Conservation (phyloP, 2,888 invertebrate genomes). For the Falcaria lacertinaria region DNA sequence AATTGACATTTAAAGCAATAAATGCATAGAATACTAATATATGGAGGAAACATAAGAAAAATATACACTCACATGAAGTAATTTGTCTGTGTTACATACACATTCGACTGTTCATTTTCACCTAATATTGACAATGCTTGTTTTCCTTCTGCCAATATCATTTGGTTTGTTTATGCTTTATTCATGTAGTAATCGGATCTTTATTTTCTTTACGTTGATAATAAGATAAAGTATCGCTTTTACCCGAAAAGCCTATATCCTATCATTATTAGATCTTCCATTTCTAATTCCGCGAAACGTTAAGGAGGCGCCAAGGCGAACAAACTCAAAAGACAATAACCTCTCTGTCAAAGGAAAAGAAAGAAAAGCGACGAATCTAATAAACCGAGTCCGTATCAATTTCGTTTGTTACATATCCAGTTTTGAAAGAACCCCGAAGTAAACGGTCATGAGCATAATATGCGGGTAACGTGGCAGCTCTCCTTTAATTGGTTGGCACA, state of each 20-base stretch:
- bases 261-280: constrained; percentile 42
- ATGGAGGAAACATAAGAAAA: too few species aligned
- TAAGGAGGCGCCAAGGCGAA: constrained; percentile 56
- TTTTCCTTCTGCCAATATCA: too few species aligned
- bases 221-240: not conserved
- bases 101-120: too few species aligned
- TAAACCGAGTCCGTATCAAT: constrained; percentile 70
- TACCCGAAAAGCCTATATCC: constrained; percentile 32
- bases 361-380: constrained; percentile 74
- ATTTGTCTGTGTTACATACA: too few species aligned
- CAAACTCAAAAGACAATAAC: constrained; percentile 67
- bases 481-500: constrained; percentile 52
- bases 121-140: too few species aligned
- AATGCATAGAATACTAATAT: too few species aligned
- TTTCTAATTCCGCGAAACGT: constrained; percentile 36
- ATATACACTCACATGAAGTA: too few species aligned
- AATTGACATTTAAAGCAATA: too few species aligned
- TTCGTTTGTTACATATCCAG: constrained; percentile 67
- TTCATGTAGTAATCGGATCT: too few species aligned
- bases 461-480: constrained; percentile 45
- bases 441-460: constrained; percentile 48
- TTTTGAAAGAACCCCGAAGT: constrained; percentile 45
- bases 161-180: too few species aligned
- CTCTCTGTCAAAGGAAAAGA: constrained; percentile 71
- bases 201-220: not conserved